phyloP scores from a whole-genome alignment of 2,888 invertebrate genomes.

The Ormyrus thymus region DNA sequence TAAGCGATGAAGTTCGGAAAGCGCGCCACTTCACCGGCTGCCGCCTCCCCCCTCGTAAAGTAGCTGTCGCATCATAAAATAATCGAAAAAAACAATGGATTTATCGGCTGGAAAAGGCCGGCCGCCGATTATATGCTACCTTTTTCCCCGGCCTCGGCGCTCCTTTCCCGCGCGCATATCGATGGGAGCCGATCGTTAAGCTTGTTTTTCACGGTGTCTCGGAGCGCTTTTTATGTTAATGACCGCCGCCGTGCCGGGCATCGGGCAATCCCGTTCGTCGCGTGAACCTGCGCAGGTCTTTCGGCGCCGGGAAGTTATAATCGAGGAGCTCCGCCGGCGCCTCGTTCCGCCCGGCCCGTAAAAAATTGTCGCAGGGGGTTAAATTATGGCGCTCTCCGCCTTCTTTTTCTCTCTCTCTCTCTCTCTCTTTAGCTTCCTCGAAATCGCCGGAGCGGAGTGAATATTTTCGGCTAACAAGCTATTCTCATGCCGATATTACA shows the following conservation, averaged over 20 bases:
- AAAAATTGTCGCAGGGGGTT: not conserved
- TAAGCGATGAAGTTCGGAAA: not conserved
- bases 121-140: slow-evolving; percentile 1
- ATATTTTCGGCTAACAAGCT: not conserved
- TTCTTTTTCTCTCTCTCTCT: no score
- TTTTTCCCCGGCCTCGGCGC: not conserved
- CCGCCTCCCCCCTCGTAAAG: slow-evolving; percentile 17
- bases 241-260: no score
- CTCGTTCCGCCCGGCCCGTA: not conserved
- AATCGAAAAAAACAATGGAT: slow-evolving; percentile 42
- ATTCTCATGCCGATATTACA: slow-evolving; percentile 14
- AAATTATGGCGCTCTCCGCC: not conserved
- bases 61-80: slow-evolving; percentile 18
- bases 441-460: not conserved
- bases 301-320: slow-evolving; percentile 16
- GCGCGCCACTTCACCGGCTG: slow-evolving; percentile 4
- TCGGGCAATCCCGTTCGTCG: no score
- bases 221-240: slow-evolving; percentile 17
- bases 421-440: no score
- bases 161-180: not conserved
- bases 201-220: slow-evolving; percentile 18
- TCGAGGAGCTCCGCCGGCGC: not conserved
- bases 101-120: slow-evolving; percentile 23
- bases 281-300: not conserved
- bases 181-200: slow-evolving; percentile 13